Base-by-base conservation (phyloP, 2,888 invertebrate species). In the Acrocyrtus sp. region DNA sequence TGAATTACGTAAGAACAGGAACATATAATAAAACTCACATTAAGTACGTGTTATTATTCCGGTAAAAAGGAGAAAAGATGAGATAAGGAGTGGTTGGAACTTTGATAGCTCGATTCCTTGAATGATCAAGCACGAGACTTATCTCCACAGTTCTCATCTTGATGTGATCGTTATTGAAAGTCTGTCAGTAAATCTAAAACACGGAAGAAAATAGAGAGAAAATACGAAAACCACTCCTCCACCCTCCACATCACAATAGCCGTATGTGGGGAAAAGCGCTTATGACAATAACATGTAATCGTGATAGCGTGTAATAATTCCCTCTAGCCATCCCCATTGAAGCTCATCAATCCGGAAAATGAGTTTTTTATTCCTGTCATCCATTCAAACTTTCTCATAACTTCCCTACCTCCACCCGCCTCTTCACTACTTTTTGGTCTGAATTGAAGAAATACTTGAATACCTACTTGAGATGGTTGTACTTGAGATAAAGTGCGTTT, bases 261-360 rank as follows among this genome's bases (percentile, higher is more conserved):
- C n/a, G n/a, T n/a, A n/a, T n/a, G n/a, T n/a, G n/a, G n/a, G n/a
- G n/a, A n/a, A n/a, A n/a, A n/a, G n/a, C n/a, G n/a, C n/a, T n/a
- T n/a, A n/a, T n/a, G n/a, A n/a, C n/a, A n/a, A n/a, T n/a, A n/a
- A n/a, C n/a, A n/a, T n/a, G n/a, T n/a, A n/a, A n/a, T n/a, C n/a
- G n/a, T n/a, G n/a, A n/a, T n/a, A n/a, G n/a, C n/a, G n/a, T n/a
- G n/a, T n/a, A n/a, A n/a, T n/a, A 34, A 5, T 34, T 34, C 12
- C 34, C 34, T n/a, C n/a, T 34, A 34, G 5, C 34, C 34, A 19
- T 21, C 15, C n/a, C 41, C 62, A 51, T 62, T 62, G 19, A 51
- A 48, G 39, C 24, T 21, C 51, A 51, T 39, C 41, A 34, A 50
- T 51, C 39, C 51, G 43, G 48, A 62, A 62, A 62, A 62, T 62